Evolutionary conservation across 2,888 invertebrate genomes (phyloP), one percentile per base, ranked within the genome.

Genomic region (Hirtodrosophila cameraria): DNA sequence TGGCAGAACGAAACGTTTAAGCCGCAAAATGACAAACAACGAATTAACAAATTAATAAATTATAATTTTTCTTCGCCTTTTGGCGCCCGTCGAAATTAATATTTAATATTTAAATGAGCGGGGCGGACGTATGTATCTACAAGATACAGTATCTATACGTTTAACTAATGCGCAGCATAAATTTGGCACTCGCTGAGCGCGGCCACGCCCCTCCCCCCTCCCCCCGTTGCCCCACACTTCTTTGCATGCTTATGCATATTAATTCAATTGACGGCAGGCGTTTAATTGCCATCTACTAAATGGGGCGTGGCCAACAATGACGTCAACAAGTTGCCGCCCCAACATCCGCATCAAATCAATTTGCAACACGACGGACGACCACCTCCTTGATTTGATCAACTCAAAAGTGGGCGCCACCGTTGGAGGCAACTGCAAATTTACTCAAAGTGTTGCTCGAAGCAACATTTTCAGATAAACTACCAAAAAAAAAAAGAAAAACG

Each of bases 31-130:
- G 86, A 84, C 83, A 84, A 84, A 83, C 86, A 86, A 75, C 81
- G 83, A 84, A 86, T 84, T 84, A 84, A 83, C 83, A 84, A 86
- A 84, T 84, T 84, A 86, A 84, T 84, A 84, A 84, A 86, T 84
- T 85, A 81, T 80, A 78, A 23, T 78, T 80, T 76, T 46, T 64
- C 60, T 55, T 53, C 65, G 69, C 65, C 64, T 61, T 67, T 67
- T 65, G 62, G 66, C 73, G 64, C 71, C 71, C 71, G 71, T 71
- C 62, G n/a, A 72, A 71, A 61, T 60, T 57, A 73, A 64, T 71
- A 70, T 66, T 57, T 57, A 62, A 60, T 73, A 67, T 73, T 57
- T 59, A 55, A 78, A 75, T 67, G 48, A 53, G 23, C 23, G 48
- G 69, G 68, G 60, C 62, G 54, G 57, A 39, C 36, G 48, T 31